Percentiles rank a stretch among this genome's conserved stretches.
phyloP scores from a whole-genome alignment of 2,113 vertebrate species.

The Gadus chalcogrammus region DNA sequence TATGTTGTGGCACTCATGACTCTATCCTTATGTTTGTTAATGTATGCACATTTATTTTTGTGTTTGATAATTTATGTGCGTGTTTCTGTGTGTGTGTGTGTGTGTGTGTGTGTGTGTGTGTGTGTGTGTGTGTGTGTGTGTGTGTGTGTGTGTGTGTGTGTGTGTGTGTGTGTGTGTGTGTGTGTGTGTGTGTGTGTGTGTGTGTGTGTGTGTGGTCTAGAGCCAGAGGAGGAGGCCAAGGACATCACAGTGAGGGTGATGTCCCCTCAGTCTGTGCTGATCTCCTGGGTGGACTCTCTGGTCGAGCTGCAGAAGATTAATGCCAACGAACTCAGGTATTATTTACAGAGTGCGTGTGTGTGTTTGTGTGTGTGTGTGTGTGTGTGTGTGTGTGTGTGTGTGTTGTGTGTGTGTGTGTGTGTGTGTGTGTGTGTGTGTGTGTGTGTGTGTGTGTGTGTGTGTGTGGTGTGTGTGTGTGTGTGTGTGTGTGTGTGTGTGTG shows the following conservation, averaged over 20 bases:
- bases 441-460: background rate
- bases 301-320: slow-evolving; percentile 80
- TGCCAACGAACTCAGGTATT: slow-evolving; percentile 57
- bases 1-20: background rate
- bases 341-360: background rate
- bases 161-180: slow-evolving; percentile 17
- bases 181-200: slow-evolving; percentile 20
- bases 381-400: background rate
- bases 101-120: slow-evolving; percentile 27
- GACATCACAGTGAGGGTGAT: slow-evolving; percentile 91
- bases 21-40: too few species aligned
- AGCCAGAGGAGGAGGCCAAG: slow-evolving; percentile 78
- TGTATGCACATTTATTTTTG: too few species aligned
- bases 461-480: too few species aligned
- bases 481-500: too few species aligned
- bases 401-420: too few species aligned
- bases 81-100: slow-evolving; percentile 32
- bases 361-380: background rate
- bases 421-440: background rate
- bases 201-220: slow-evolving; percentile 67
- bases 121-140: too few species aligned
- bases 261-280: slow-evolving; percentile 92
- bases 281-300: slow-evolving; percentile 88
- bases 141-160: background rate
- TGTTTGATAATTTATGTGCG: too few species aligned